These are phyloP conservation scores for Falco columbarius DNA, from an alignment of 2,797 vertebrate genomes.

Conservation along the genomic window DNA sequence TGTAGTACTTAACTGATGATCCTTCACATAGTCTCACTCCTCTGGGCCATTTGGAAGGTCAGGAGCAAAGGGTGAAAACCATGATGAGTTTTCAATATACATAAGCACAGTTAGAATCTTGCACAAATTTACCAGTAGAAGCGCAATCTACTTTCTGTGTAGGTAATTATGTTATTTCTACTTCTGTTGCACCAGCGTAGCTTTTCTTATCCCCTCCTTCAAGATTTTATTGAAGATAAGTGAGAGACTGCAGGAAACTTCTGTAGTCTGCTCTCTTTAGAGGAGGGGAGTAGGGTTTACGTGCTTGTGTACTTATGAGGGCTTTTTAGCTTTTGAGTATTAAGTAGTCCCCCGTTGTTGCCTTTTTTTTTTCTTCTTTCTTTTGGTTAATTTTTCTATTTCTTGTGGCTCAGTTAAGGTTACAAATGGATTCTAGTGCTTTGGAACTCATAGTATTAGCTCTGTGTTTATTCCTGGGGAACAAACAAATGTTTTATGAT, in stretches of 20 bases:
- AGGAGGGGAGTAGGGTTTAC: neutral
- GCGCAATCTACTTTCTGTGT: neutral
- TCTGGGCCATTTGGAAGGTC: neutral
- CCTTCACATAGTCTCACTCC: neutral
- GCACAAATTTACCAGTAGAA: neutral
- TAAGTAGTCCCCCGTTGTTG: neutral
- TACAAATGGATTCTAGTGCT: neutral
- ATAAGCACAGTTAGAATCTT: neutral
- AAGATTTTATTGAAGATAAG: neutral
- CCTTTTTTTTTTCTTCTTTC: neutral
- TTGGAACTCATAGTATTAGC: neutral
- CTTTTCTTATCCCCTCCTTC: neutral
- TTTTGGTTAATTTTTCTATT: neutral
- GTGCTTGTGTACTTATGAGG: neutral
- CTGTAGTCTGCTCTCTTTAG: neutral
- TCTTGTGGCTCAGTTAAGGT: neutral
- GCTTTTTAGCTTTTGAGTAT: neutral
- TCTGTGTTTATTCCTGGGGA: neutral
- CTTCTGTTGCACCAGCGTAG: neutral
- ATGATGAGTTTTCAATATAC: neutral
- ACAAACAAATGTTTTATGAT: neutral
- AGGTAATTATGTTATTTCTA: neutral
- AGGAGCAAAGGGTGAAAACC: neutral
- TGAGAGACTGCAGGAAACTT: neutral
- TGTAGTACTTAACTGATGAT: neutral